Base-by-base conservation (phyloP, 2,113 vertebrate species). In the Uria aalge region DNA sequence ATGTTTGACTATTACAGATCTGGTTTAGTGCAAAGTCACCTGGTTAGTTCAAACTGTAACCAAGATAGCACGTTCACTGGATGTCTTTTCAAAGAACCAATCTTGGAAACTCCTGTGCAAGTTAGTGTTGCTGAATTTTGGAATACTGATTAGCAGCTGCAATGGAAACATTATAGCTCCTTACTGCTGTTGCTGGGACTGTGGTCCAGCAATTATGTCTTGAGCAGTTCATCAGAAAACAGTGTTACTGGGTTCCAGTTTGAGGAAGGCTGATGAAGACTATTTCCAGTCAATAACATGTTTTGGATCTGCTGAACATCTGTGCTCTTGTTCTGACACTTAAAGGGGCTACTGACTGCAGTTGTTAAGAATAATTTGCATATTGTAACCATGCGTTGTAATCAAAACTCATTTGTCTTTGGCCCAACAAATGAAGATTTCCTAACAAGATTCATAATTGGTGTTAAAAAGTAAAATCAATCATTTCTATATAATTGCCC, bases 401-500 rank as follows among this genome's bases (percentile, higher is more conserved):
- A 96, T 88, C 84, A 89, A 94, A 88, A 92, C 76, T 87, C 85
- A 32, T 97, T 96, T 92, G 89, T 85, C 68, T 95, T 94, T 12
- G 52, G 62, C 76, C 50, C 60, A 80, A 12, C 72, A 90, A 76
- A 78, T 85, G 79, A 93, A 95, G 59, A 77, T 77, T 93, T 83
- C 93, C 86, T 74, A 90, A 36, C 72, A 85, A 10, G 72, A 62
- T 95, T 90, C 55, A n/a, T 96, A 92, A 97, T 92, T 90, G 83
- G 47, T 80, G 92, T 69, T 88, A 95, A 93, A 90, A 96, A 97
- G 77, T 93, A 93, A 95, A 96, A 96, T 95, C 92, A 84, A 87
- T 94, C 75, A 76, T 97, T 92, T 92, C 67, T 87, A 3, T 71
- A 30, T 95, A 98, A 95, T 96, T 94, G 88, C 83, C 89, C 86